Conservation (phyloP, 2,113 vertebrate genomes). For the Erythrocebus patas region DNA sequence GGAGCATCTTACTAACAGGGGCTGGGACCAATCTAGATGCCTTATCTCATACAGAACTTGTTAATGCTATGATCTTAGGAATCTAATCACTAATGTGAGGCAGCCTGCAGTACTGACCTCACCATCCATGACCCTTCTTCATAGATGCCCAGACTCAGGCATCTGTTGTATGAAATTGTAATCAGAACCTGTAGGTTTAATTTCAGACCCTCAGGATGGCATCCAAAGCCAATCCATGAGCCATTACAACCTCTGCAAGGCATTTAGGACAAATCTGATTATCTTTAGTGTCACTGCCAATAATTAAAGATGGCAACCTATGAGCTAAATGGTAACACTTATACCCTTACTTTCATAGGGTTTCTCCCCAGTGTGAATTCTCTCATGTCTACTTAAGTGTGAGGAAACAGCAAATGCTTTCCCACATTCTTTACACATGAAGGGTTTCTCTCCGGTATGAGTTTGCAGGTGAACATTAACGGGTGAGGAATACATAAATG, state of each 20-base stretch:
- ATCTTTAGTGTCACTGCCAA: too few relatives aligned
- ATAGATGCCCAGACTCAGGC: neutral
- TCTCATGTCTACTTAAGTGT: too few relatives aligned
- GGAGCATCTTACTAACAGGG: neutral
- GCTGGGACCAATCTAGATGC: too few relatives aligned
- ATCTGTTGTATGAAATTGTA: neutral
- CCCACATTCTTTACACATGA: conserved; percentile 29
- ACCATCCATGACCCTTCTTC: neutral
- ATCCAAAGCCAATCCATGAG: neutral
- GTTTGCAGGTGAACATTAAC: conserved; percentile 40
- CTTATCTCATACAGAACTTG: neutral
- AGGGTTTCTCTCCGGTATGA: conserved; percentile 38
- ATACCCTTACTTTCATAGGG: too few relatives aligned
- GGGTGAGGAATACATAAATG: conserved; percentile 13
- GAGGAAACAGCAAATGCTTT: neutral
- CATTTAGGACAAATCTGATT: too few relatives aligned
- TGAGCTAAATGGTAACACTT: too few relatives aligned
- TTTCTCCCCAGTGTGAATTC: too few relatives aligned
- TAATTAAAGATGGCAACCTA: too few relatives aligned
- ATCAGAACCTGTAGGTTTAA: neutral
- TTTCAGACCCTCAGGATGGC: neutral
- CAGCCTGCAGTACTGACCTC: neutral
- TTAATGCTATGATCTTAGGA: neutral
- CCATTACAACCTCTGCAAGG: neutral
- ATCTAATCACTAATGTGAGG: neutral